A percentile compares a stretch with the other conserved stretches of the same genome.
Conservation (phyloP, 2,888 invertebrate genomes). For the Nasonia oneida region DNA sequence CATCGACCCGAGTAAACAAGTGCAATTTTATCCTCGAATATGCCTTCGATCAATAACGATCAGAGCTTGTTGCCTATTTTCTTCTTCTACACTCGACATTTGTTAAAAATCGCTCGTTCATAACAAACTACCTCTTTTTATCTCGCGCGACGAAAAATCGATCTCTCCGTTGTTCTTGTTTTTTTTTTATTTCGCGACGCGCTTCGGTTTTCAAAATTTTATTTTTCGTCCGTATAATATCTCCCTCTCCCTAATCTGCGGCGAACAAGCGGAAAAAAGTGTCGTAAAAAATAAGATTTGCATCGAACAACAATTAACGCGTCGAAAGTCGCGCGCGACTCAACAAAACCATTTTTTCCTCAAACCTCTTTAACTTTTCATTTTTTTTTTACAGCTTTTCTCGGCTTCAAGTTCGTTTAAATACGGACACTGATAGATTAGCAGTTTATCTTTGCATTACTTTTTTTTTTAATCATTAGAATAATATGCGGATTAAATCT, state of each 20-base stretch:
- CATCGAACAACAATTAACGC: conserved; percentile 61
- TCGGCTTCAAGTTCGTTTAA: conserved; percentile 36
- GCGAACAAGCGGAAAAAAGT: conserved; percentile 59
- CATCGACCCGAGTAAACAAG: conserved; percentile 39
- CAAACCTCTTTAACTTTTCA: conserved; percentile 4
- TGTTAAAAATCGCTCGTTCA: conserved; percentile 50
- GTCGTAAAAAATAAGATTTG: conserved; percentile 60
- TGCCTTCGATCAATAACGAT: conserved; percentile 29
- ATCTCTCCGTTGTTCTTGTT: conserved; percentile 11
- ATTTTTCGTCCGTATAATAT: not conserved
- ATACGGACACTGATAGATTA: conserved; percentile 52
- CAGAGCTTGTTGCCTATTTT: not conserved
- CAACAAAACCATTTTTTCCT: conserved; percentile 50
- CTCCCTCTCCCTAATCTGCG: conserved; percentile 18
- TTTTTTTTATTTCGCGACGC: not conserved
- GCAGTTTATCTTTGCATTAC: conserved; percentile 23
- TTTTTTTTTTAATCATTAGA: conserved; percentile 35
- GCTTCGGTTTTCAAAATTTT: not conserved
- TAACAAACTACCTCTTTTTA: conserved; percentile 48
- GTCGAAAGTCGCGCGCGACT: conserved; percentile 49
- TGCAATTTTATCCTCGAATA: conserved; percentile 30
- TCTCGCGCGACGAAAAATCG: not conserved
- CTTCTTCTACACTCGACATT: not conserved
- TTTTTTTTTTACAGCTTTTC: conserved; percentile 17
- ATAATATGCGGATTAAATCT: conserved; percentile 54